Evolutionary conservation across 2,888 invertebrate genomes (phyloP).

Genomic region (Dasypolia templi): DNA sequence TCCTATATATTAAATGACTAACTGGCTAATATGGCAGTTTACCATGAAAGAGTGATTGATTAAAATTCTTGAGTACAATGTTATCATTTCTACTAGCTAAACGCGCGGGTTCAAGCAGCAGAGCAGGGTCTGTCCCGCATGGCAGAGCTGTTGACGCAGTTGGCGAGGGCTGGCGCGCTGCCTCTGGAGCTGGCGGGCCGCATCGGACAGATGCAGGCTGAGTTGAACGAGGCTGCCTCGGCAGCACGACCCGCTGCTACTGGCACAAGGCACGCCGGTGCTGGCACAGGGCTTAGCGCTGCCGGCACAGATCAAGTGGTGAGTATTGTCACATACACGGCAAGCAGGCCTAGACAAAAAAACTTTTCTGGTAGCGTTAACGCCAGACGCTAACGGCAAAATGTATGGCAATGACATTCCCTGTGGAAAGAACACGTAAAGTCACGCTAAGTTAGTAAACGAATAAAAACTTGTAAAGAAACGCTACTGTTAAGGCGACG

Average conservation of each 20-base stretch:
- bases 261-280: too few relatives aligned
- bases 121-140: conserved; percentile 51
- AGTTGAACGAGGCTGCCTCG: neutral
- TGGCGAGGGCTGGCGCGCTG: conserved; percentile 40
- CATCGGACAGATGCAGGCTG: conserved; percentile 21
- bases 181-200: conserved; percentile 24
- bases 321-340: neutral
- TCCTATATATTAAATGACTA: too few relatives aligned
- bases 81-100: conserved; percentile 35
- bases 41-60: neutral
- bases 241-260: neutral
- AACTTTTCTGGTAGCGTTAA: too few relatives aligned
- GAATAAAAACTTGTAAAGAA: too few relatives aligned
- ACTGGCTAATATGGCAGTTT: neutral
- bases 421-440: too few relatives aligned
- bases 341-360: too few relatives aligned
- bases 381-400: too few relatives aligned
- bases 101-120: conserved; percentile 53
- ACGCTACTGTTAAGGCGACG: too few relatives aligned
- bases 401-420: too few relatives aligned
- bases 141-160: conserved; percentile 53
- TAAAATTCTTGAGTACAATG: neutral
- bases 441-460: too few relatives aligned
- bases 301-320: neutral
- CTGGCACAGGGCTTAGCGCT: neutral